These are phyloP conservation scores for Gymnocheta viridis DNA, from an alignment of 2,888 invertebrate genomes.

Conservation along the genomic window DNA sequence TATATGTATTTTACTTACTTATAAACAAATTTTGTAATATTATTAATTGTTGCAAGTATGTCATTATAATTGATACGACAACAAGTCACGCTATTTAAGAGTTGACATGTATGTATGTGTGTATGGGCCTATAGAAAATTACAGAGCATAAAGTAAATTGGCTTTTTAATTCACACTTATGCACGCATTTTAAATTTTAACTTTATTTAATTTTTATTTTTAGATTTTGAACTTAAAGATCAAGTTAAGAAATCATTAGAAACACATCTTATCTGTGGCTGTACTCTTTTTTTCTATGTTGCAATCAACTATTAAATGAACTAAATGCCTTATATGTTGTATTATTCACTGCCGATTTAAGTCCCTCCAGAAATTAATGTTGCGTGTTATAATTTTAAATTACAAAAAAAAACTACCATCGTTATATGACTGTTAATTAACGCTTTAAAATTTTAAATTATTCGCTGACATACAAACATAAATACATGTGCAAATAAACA, in stretches of 20 bases:
- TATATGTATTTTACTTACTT: not conserved
- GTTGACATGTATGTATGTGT: conserved; percentile 6
- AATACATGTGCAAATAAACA: no score
- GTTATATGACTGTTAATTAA: no score
- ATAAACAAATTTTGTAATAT: conserved; percentile 14
- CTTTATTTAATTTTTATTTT: conserved; percentile 22
- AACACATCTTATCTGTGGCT: conserved; percentile 38
- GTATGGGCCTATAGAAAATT: not conserved
- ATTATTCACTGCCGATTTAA: no score
- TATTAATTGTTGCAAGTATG: conserved; percentile 44
- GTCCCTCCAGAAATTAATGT: no score
- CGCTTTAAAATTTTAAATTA: no score
- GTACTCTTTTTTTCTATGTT: not conserved
- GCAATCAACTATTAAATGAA: conserved; percentile 13
- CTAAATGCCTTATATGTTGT: not conserved
- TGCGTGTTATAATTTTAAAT: not conserved
- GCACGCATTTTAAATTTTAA: conserved; percentile 10
- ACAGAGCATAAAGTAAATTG: not conserved
- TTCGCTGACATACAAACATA: no score
- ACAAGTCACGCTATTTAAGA: conserved; percentile 31
- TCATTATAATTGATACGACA: conserved; percentile 39
- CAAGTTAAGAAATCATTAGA: conserved; percentile 28
- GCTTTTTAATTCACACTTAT: not conserved
- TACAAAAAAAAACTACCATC: not conserved
- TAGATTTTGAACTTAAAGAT: conserved; percentile 48